Evolutionary conservation across 2,113 vertebrate genomes (phyloP).

Genomic region (Oncorhynchus mykiss): DNA sequence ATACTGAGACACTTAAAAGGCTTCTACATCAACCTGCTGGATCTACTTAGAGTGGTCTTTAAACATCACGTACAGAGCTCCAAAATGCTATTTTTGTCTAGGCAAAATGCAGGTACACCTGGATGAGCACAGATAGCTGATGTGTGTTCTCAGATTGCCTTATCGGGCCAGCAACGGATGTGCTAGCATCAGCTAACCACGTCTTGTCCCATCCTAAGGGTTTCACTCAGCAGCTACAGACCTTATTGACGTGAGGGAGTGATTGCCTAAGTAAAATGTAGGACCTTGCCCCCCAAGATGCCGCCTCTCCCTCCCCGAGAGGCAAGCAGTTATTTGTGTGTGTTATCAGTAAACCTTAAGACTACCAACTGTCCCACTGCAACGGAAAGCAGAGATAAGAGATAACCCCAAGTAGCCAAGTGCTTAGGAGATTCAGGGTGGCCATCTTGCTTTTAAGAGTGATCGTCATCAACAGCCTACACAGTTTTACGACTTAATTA

Average conservation of each 20-base stretch:
- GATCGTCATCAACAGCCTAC: too few relatives aligned
- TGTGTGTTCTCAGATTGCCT: slow-evolving; percentile 30
- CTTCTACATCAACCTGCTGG: not conserved
- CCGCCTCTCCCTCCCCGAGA: not conserved
- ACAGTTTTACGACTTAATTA: too few relatives aligned
- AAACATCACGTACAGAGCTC: slow-evolving; percentile 5
- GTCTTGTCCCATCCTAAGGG: slow-evolving; percentile 9
- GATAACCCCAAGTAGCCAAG: slow-evolving; percentile 11
- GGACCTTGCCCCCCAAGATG: slow-evolving; percentile 44
- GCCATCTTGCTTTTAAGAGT: slow-evolving; percentile 1
- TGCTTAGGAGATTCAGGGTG: not conserved
- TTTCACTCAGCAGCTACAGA: too few relatives aligned
- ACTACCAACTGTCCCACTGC: slow-evolving; percentile 53
- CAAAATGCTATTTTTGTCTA: not conserved
- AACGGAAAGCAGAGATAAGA: slow-evolving; percentile 62
- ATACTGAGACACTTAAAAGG: not conserved
- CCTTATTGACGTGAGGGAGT: slow-evolving; percentile 32
- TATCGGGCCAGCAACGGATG: slow-evolving; percentile 30
- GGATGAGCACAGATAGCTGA: slow-evolving; percentile 7
- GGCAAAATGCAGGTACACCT: slow-evolving; percentile 4
- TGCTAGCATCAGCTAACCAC: slow-evolving; percentile 13
- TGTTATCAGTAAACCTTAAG: slow-evolving; percentile 68
- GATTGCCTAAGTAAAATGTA: slow-evolving; percentile 26
- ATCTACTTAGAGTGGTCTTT: not conserved
- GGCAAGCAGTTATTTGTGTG: slow-evolving; percentile 34